These are phyloP conservation scores for Falco punctatus DNA, from an alignment of 2,113 vertebrate genomes.

Conservation along the genomic window DNA sequence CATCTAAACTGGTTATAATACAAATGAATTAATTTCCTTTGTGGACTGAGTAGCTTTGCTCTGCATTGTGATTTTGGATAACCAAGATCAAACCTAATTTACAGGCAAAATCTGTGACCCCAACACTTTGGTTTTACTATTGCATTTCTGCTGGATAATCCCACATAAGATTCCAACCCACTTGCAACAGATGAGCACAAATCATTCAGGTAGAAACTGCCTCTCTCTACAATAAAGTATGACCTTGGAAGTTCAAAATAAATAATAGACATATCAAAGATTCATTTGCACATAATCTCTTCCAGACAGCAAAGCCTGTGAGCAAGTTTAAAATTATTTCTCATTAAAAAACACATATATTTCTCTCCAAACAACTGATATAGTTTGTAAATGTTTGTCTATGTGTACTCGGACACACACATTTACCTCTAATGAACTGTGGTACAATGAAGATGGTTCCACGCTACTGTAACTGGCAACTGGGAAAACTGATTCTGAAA, in stretches of 20 bases:
- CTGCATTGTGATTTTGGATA: background rate
- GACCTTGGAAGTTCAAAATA: background rate
- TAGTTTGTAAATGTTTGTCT: background rate
- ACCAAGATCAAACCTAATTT: background rate
- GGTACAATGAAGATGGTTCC: background rate
- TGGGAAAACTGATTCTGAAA: background rate
- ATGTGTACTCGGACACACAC: background rate
- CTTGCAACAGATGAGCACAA: background rate
- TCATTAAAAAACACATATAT: background rate
- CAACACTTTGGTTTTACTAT: background rate
- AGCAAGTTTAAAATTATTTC: background rate
- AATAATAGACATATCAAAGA: background rate
- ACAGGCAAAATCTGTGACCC: background rate
- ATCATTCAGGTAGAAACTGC: background rate
- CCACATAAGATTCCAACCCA: background rate
- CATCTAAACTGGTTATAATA: background rate
- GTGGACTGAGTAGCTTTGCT: background rate
- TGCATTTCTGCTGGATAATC: background rate
- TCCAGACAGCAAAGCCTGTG: background rate
- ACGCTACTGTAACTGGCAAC: background rate
- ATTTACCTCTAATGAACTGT: background rate
- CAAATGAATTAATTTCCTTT: background rate
- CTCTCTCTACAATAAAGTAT: background rate
- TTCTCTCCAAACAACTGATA: background rate
- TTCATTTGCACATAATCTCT: background rate